Conservation (phyloP, 1,140 invertebrate genomes). For the Spodoptera frugiperda region DNA sequence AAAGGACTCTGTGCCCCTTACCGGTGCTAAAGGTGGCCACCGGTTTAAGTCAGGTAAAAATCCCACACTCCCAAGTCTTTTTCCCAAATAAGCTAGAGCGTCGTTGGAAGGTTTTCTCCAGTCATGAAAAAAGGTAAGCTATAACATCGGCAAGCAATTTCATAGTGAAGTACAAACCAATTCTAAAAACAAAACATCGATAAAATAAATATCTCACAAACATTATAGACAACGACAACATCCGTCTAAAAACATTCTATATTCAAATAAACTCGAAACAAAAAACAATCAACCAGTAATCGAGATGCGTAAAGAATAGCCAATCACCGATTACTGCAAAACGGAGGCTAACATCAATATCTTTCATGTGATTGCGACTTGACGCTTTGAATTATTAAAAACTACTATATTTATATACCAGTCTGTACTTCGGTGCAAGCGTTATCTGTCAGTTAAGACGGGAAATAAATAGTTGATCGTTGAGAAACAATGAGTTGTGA, state of each 20-base stretch:
- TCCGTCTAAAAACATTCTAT: constrained; percentile 29
- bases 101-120: no score
- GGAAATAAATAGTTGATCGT: constrained; percentile 50
- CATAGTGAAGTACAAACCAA: no score
- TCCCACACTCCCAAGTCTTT: no score
- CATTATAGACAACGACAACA: background rate
- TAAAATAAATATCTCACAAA: constrained; percentile 1
- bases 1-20: no score
- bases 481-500: constrained; percentile 40
- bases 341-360: constrained; percentile 41
- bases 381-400: constrained; percentile 48
- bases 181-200: no score
- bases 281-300: constrained; percentile 31
- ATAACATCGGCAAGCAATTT: no score
- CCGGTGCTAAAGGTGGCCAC: no score
- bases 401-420: constrained; percentile 38
- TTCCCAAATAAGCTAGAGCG: no score
- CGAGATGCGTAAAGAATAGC: constrained; percentile 6
- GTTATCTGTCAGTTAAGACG: constrained; percentile 41
- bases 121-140: no score
- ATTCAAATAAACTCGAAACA: constrained; percentile 28
- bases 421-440: constrained; percentile 29
- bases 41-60: no score
- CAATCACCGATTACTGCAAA: constrained; percentile 39
- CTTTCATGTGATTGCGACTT: constrained; percentile 25